Evolutionary conservation across 2,797 vertebrate genomes (phyloP), one percentile per base, ranked within the genome.

Genomic region (Malurus leucopterus): DNA sequence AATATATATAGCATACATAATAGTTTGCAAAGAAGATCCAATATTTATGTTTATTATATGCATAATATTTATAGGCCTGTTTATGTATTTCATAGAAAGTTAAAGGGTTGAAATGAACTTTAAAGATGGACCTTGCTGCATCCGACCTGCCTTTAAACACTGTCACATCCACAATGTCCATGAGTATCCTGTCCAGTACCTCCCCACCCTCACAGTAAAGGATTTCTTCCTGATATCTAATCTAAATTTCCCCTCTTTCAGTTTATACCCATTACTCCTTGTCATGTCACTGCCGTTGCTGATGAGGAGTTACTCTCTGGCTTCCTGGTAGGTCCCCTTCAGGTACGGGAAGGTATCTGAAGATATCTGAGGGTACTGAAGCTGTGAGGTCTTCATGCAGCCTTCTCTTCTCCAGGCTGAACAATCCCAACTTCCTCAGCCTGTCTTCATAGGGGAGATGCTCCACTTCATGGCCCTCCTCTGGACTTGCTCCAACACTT

Each of bases 111-210:
- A 21, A 70, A 19, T 20, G 9, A 29, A 34, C 9, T 32, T 69
- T 34, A 63, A 58, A n/a, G 17, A 40, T 29, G 34, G 29, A 53
- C 30, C 30, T 61, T 68, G 24, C 32, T 69, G 9, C 15, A 40
- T 12, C 21, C 29, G 30, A 2, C 29, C 7, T 46, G 10, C 10
- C 21, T n/a, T 57, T 69, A 24, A 46, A 14, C 21, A 14, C 17
- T 26, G 9, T 43, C 12, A 18, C 10, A 34, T 38, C 3, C 40
- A 26, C 29, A 44, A 8, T 0, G 0, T 74, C 19, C 14, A 5
- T 26, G 12, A 13, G 2, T 22, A 79, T 11, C 12, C 13, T 75
- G 32, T 29, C 38, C 11, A 5, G 11, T 21, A 29, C 18, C 29
- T 38, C 12, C 50, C 8, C 10, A 17, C 7, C 32, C 15, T 69